Evolutionary conservation across 2,797 vertebrate genomes (phyloP).

Genomic region (Rhyacichthys aspro): DNA sequence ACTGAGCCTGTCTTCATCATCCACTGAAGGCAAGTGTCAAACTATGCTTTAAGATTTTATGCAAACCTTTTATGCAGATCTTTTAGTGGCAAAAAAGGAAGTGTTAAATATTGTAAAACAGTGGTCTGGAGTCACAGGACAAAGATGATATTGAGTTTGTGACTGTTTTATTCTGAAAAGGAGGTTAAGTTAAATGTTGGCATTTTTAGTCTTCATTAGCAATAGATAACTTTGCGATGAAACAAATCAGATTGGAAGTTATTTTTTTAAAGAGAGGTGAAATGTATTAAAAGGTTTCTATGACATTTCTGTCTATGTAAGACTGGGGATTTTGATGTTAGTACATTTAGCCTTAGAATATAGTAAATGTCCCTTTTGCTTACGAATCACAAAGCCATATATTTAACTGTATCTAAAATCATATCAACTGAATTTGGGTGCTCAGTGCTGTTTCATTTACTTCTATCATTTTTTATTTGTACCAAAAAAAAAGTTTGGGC

Average conservation of each 20-base stretch:
- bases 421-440: constrained; percentile 51
- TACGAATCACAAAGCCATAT: constrained; percentile 77
- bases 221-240: constrained; percentile 59
- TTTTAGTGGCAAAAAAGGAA: constrained; percentile 26
- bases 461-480: constrained; percentile 15
- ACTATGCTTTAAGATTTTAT: constrained; percentile 33
- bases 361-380: constrained; percentile 47
- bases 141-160: constrained; percentile 33
- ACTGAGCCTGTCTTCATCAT: too few species aligned
- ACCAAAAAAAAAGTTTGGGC: constrained; percentile 17
- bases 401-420: constrained; percentile 59
- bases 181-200: constrained; percentile 21
- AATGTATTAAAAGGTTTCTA: constrained; percentile 68
- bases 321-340: constrained; percentile 28
- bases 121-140: constrained; percentile 38
- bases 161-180: constrained; percentile 31
- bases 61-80: constrained; percentile 42
- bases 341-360: constrained; percentile 43
- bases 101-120: constrained; percentile 14
- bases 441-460: constrained; percentile 29
- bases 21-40: too few species aligned
- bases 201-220: constrained; percentile 61
- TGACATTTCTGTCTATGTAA: constrained; percentile 35
- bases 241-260: constrained; percentile 70
- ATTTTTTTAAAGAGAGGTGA: constrained; percentile 68